Percentiles rank a stretch among this genome's conserved stretches.
These are phyloP conservation scores for Drosophila incognita DNA, from an alignment of 2,888 invertebrate genomes.

Conservation along the genomic window DNA sequence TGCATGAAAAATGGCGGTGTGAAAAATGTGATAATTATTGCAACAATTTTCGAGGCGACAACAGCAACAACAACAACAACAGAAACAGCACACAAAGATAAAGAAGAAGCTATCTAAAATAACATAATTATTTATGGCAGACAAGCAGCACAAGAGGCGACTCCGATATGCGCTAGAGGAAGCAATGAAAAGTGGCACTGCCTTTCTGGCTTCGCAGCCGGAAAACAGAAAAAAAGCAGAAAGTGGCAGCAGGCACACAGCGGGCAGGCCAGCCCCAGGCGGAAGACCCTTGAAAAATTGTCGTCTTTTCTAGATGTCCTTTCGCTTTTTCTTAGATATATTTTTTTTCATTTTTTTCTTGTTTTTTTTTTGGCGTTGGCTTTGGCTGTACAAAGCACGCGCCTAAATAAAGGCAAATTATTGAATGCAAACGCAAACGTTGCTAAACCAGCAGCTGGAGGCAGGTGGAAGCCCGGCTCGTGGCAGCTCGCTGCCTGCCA, in stretches of 20 bases:
- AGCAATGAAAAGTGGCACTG: conserved; percentile 60
- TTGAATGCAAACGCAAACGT: conserved; percentile 60
- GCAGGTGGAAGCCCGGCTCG: conserved; percentile 7
- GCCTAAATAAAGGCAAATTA: conserved; percentile 74
- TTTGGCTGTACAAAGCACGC: conserved; percentile 39
- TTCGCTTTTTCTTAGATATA: conserved; percentile 1
- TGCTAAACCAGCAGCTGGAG: conserved; percentile 58
- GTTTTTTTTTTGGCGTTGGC: neutral
- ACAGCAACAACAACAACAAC: conserved; percentile 7
- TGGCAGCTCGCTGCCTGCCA: neutral
- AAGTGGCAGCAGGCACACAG: neutral
- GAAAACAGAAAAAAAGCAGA: conserved; percentile 29
- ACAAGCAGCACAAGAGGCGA: conserved; percentile 23
- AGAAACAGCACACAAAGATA: conserved; percentile 4
- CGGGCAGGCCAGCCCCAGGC: conserved; percentile 11
- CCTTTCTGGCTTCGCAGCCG: conserved; percentile 9
- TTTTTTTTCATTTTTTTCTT: conserved; percentile 11
- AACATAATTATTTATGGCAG: conserved; percentile 78
- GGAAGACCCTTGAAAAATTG: conserved; percentile 71
- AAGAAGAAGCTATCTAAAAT: conserved; percentile 60
- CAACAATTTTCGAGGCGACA: conserved; percentile 53
- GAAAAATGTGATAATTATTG: conserved; percentile 76
- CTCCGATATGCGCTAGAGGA: conserved; percentile 56
- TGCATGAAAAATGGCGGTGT: conserved; percentile 70
- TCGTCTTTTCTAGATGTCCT: conserved; percentile 35